These are phyloP conservation scores for Rhogogaster chlorosoma DNA, from an alignment of 2,888 invertebrate genomes.

Conservation along the genomic window DNA sequence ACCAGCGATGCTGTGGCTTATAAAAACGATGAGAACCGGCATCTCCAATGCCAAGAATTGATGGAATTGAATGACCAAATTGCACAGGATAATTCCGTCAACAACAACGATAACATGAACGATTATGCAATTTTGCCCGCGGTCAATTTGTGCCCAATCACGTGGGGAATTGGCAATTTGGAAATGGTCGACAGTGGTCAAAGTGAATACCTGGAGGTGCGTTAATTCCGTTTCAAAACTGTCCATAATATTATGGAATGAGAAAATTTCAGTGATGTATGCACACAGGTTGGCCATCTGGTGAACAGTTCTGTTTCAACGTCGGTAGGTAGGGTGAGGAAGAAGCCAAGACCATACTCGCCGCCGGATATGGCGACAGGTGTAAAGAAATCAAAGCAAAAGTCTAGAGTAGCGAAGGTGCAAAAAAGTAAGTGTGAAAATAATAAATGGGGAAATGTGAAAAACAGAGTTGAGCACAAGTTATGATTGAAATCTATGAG, in stretches of 20 bases:
- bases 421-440: constrained; percentile 14
- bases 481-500: neutral
- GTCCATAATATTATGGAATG: neutral
- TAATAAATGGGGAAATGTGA: neutral
- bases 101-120: neutral
- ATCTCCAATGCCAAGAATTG: constrained; percentile 26
- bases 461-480: too few relatives aligned
- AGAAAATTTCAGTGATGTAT: neutral
- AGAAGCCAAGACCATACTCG: constrained; percentile 28
- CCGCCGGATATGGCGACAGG: neutral
- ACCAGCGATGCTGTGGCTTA: neutral
- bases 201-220: constrained; percentile 21
- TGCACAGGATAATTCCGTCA: constrained; percentile 12
- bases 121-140: constrained; percentile 33
- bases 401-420: neutral
- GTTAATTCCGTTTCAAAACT: too few relatives aligned
- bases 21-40: constrained; percentile 6
- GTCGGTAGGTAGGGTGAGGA: neutral
- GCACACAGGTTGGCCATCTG: constrained; percentile 6
- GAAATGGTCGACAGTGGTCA: constrained; percentile 25
- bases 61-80: constrained; percentile 27
- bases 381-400: neutral
- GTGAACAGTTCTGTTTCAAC: neutral
- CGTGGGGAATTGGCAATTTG: constrained; percentile 33
- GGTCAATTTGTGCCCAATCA: constrained; percentile 35